These are phyloP conservation scores for Tipula unca DNA, from an alignment of 2,888 invertebrate species.

Conservation along the genomic window DNA sequence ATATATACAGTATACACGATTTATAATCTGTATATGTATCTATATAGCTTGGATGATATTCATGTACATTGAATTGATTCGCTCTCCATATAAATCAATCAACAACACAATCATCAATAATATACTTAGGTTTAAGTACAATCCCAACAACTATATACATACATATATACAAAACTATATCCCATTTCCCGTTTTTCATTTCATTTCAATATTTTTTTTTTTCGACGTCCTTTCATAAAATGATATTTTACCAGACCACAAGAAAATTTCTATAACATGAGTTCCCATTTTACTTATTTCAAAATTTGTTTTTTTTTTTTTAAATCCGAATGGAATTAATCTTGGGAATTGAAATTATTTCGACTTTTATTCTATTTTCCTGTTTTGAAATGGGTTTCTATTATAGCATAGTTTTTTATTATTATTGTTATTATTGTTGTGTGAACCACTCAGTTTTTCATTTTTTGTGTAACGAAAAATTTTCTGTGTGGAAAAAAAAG, in stretches of 20 bases:
- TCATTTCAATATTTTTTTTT: neutral
- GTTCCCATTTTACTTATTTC: neutral
- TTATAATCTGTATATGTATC: neutral
- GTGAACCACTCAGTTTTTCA: neutral
- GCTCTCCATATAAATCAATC: too few relatives aligned
- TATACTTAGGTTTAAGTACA: too few relatives aligned
- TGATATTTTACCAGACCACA: neutral
- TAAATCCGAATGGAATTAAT: neutral
- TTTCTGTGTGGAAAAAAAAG: neutral
- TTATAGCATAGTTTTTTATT: neutral
- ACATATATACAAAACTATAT: neutral
- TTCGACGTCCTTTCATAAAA: neutral
- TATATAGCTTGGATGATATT: too few relatives aligned
- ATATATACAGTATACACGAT: neutral
- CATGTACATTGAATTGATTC: too few relatives aligned
- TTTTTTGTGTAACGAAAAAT: neutral
- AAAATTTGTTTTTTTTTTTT: neutral
- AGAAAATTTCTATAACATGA: neutral
- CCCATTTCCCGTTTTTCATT: neutral
- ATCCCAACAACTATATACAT: too few relatives aligned
- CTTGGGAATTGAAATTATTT: constrained; percentile 8
- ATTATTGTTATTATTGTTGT: neutral
- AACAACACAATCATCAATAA: too few relatives aligned
- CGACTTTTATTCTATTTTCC: neutral
- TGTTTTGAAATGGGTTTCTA: neutral